Conservation (phyloP, 2,797 vertebrate genomes). For the Phyllotis vaccarum region DNA sequence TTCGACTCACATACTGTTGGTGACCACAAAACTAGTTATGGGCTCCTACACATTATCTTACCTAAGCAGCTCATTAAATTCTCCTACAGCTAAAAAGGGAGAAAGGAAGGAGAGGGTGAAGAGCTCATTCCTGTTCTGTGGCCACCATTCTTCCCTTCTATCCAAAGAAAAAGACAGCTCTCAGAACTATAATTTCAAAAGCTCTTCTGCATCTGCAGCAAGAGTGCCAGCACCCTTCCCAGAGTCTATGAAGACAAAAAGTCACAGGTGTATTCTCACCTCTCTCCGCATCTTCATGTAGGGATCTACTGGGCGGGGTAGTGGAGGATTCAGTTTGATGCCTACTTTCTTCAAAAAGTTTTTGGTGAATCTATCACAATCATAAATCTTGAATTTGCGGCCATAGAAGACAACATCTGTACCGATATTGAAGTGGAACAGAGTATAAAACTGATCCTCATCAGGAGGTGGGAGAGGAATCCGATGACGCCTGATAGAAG, state of each 20-base stretch:
- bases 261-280: constrained; percentile 85
- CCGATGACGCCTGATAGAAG: constrained; percentile 91
- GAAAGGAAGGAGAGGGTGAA: not conserved
- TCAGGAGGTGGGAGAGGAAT: constrained; percentile 93
- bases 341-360: constrained; percentile 93
- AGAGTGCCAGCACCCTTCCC: not conserved
- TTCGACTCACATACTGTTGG: not conserved
- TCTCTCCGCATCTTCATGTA: constrained; percentile 89
- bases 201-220: constrained; percentile 57
- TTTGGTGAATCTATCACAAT: constrained; percentile 93
- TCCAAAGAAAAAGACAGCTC: not conserved
- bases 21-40: not conserved
- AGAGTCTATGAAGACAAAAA: constrained; percentile 36
- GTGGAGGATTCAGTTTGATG: constrained; percentile 88
- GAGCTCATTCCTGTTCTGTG: not conserved
- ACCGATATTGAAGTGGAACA: constrained; percentile 94
- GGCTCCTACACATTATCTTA: constrained; percentile 13
- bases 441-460: constrained; percentile 92
- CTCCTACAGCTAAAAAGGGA: not conserved
- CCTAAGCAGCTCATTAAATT: not conserved
- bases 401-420: constrained; percentile 91
- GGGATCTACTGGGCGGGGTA: constrained; percentile 90
- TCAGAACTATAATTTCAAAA: not conserved
- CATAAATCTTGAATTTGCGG: constrained; percentile 90
- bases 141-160: not conserved